Evolutionary conservation across 2,797 vertebrate genomes (phyloP).

Genomic region (Falco concolor): DNA sequence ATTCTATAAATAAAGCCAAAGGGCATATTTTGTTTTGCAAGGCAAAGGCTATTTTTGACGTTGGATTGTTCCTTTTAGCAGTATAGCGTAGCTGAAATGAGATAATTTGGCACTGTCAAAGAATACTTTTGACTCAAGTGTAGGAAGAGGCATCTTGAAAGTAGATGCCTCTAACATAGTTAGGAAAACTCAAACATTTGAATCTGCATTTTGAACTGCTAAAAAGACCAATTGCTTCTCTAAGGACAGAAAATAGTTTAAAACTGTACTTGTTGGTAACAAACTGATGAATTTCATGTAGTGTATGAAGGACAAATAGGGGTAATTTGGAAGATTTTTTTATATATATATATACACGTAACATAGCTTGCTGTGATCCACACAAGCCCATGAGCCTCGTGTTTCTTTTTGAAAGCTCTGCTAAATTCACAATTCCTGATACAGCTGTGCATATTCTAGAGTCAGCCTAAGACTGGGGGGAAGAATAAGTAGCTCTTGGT

Average conservation of each 20-base stretch:
- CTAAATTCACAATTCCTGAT: not conserved
- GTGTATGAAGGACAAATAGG: not conserved
- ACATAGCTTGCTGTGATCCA: not conserved
- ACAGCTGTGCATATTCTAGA: not conserved
- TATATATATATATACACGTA: not conserved
- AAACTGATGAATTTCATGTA: not conserved
- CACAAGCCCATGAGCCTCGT: rapidly evolving
- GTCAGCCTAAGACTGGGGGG: not conserved
- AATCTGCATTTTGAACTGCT: not conserved
- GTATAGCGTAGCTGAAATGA: not conserved
- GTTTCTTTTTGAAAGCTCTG: not conserved
- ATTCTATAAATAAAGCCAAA: not conserved
- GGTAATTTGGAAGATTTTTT: not conserved
- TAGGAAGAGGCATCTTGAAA: constrained; percentile 4
- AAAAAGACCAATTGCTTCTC: not conserved
- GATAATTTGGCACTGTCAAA: constrained; percentile 10
- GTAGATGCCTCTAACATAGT: not conserved
- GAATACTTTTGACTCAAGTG: not conserved
- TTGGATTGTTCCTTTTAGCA: not conserved
- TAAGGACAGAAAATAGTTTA: not conserved
- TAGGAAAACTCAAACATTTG: not conserved
- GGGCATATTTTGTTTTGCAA: not conserved
- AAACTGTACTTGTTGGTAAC: not conserved
- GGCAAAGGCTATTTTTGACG: not conserved
- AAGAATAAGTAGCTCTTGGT: not conserved